These are phyloP conservation scores for Homarus americanus DNA, from an alignment of 1,140 invertebrate genomes.

Conservation along the genomic window DNA sequence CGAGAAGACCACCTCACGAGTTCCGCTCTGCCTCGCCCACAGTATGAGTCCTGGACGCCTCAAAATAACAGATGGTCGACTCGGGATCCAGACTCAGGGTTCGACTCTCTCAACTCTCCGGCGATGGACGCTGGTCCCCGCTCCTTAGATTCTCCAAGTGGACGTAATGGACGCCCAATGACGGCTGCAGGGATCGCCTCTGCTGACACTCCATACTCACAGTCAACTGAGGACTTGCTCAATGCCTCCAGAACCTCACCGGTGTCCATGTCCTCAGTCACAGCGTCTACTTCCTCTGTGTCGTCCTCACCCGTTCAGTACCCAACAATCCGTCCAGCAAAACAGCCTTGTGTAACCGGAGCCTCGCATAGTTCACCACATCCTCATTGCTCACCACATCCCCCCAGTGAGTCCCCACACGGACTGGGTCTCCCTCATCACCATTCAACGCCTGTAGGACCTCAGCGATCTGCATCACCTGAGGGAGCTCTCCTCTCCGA, in stretches of 20 bases:
- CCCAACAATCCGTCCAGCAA: constrained; percentile 57
- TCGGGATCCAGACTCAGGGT: constrained; percentile 71
- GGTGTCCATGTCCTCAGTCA: constrained; percentile 40
- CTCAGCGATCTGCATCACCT: constrained; percentile 31
- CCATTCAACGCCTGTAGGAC: constrained; percentile 18
- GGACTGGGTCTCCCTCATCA: constrained; percentile 28
- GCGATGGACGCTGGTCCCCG: constrained; percentile 31
- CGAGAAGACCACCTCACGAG: constrained; percentile 22
- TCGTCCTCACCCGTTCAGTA: constrained; percentile 56
- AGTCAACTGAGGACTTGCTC: constrained; percentile 69
- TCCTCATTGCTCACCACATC: constrained; percentile 8
- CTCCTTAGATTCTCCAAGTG: constrained; percentile 29
- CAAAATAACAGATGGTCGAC: constrained; percentile 45
- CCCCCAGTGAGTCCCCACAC: constrained; percentile 33
- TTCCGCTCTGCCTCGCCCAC: constrained; percentile 27
- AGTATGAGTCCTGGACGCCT: constrained; percentile 4
- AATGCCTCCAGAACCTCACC: constrained; percentile 60
- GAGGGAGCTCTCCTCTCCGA: constrained; percentile 54
- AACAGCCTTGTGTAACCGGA: constrained; percentile 44
- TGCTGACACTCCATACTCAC: constrained; percentile 15
- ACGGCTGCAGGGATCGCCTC: not conserved
- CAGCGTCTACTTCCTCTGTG: constrained; percentile 9
- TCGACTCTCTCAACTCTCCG: constrained; percentile 62
- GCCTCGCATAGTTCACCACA: constrained; percentile 15
- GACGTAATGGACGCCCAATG: not conserved